Conservation (phyloP, 2,113 vertebrate species). For the Corydoras sp. region DNA sequence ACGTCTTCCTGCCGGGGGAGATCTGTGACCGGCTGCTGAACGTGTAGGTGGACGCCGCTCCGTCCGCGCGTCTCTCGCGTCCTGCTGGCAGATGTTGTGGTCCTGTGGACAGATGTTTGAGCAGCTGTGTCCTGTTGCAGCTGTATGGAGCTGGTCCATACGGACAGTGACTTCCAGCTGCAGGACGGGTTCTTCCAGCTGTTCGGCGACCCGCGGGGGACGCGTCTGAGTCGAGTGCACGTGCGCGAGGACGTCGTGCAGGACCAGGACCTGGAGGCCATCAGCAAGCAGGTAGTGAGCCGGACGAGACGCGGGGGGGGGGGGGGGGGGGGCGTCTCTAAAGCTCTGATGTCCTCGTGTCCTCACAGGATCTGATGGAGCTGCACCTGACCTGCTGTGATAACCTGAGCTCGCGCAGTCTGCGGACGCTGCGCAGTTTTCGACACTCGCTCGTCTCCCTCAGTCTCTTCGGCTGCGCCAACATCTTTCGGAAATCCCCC, state of each 20-base stretch:
- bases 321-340: neutral
- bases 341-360: neutral
- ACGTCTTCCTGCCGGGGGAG: slow-evolving; percentile 94
- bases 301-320: too few relatives aligned
- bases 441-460: slow-evolving; percentile 84
- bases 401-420: slow-evolving; percentile 84
- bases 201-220: slow-evolving; percentile 90
- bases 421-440: slow-evolving; percentile 82
- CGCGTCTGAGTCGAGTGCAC: slow-evolving; percentile 85
- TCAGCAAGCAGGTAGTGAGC: slow-evolving; percentile 81
- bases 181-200: slow-evolving; percentile 92
- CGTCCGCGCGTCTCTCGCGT: neutral
- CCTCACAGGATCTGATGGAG: slow-evolving; percentile 86
- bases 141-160: slow-evolving; percentile 89
- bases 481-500: slow-evolving; percentile 78
- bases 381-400: slow-evolving; percentile 91
- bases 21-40: slow-evolving; percentile 95
- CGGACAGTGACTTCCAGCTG: slow-evolving; percentile 83
- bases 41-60: slow-evolving; percentile 63
- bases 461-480: slow-evolving; percentile 87
- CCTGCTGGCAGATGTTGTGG: neutral
- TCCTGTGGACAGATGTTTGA: neutral
- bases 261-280: slow-evolving; percentile 90
- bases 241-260: slow-evolving; percentile 82
- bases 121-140: slow-evolving; percentile 52